Evolutionary conservation across 2,797 vertebrate species (phyloP).

Genomic region (Sebastes elongatus): DNA sequence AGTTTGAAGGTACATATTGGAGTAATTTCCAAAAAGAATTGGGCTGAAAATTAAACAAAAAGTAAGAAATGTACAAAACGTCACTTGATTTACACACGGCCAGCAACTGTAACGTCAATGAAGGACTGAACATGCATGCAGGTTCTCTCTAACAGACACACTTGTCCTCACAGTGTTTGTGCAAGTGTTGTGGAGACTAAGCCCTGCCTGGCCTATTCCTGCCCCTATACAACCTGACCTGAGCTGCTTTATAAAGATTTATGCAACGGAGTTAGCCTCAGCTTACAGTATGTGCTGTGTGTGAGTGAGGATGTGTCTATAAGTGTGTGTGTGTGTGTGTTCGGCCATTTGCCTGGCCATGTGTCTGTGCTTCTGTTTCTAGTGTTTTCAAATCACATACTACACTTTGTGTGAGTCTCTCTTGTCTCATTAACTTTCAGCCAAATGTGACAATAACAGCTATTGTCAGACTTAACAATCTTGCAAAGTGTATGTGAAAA

Average conservation of each 20-base stretch:
- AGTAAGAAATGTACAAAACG: not conserved
- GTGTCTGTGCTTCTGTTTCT: conserved; percentile 43
- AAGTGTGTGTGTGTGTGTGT: not conserved
- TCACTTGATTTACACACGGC: not conserved
- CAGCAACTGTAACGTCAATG: not conserved
- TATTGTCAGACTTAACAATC: conserved; percentile 23
- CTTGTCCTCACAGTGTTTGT: not conserved
- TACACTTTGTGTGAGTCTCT: conserved; percentile 4
- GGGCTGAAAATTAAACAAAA: not conserved
- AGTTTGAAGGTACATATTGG: not conserved
- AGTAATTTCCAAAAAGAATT: not conserved
- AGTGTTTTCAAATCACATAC: conserved; percentile 19
- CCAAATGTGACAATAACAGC: conserved; percentile 38
- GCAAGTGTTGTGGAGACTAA: conserved; percentile 60
- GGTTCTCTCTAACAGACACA: conserved; percentile 17
- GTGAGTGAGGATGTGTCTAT: conserved; percentile 5
- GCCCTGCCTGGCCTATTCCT: conserved; percentile 58
- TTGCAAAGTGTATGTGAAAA: conserved; percentile 1
- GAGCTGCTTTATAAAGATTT: conserved; percentile 80
- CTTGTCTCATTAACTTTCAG: conserved; percentile 33
- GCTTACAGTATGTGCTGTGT: conserved; percentile 53
- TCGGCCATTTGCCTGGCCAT: conserved; percentile 27
- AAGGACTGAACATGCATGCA: conserved; percentile 16
- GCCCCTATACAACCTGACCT: conserved; percentile 63
- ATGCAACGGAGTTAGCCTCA: conserved; percentile 71